Evolutionary conservation across 2,888 invertebrate genomes (phyloP), one percentile per base, ranked within the genome.

Genomic region (Meliscaeva auricollis): DNA sequence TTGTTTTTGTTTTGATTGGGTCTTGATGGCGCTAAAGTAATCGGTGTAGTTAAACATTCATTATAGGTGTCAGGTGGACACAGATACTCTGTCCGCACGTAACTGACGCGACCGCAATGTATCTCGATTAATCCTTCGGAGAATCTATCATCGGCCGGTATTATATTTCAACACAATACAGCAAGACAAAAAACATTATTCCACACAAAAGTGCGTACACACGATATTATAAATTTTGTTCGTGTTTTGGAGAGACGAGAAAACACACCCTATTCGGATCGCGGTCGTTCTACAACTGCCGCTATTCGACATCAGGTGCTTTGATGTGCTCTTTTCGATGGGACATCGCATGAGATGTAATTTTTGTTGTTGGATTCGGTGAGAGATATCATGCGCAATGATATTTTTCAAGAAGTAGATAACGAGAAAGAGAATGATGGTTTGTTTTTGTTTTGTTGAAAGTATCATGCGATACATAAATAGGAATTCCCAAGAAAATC

Each of bases 241-340:
- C 52, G 52, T 54, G 44, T 58, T 58, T 35, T 22, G 35, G 41
- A 58, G 26, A 35, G 38, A 69, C 69, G 38, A 79, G 20, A 75
- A 72, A 44, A 66, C 20, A 75, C 79, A 84, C 70, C 83, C 74
- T 75, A 22, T 13, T 44, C 69, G 69, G 30, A 66, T 66, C 74
- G 74, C 83, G 79, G 79, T 79, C 74, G 79, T 79, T 84, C 75
- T 35, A 66, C 64, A 75, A 84, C 83, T 84, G 83, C 79, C 82
- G 54, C 82, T 66, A 56, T 79, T 62, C 54, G 41, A 74, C 22
- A 74, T 83, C 83, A 83, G 78, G 83, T 83, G 83, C 78, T 72
- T 35, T n/a, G 69, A 32, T 32, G 64, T 75, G 62, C 79, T 83
- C 83, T 79, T 50, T 79, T 66, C 7, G 9, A 38, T 52, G 8